Evolutionary conservation across 2,113 vertebrate species (phyloP), one percentile per base, ranked within the genome.

Genomic region (Aegithalos caudatus): DNA sequence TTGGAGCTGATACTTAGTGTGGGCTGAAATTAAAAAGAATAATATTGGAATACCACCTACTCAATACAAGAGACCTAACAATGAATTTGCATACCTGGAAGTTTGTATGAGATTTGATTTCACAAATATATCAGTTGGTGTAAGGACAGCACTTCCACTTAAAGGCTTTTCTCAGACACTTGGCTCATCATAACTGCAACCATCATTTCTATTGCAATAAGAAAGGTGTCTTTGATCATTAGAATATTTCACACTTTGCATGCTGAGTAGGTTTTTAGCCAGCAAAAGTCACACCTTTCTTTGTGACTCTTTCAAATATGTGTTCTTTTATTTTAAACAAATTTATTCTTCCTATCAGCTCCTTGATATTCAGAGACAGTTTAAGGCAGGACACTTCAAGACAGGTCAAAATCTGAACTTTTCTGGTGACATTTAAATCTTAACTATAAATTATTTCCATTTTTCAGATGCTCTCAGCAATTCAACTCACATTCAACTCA

Each of bases 401-500:
- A 87, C 47, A 86, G 90, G 90, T 92, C 88, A 95, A 84, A 92
- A 83, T 95, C 47, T 94, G 94, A 96, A 95, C 87, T 96, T 96
- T 95, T 88, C 47, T 11, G 2, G 38, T 88, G 94, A 90, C 92
- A 94, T 95, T 96, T 95, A 94, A 86, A 92, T 81, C 74, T 24
- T 35, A 74, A 88, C 60, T 60, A 64, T 84, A 86, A 91, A 81
- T 83, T 92, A 67, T 88, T 90, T 79, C 69, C 7, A 53, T 92
- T 92, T 95, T 96, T 93, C 72, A 94, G 44, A 71, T 27, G 10
- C 5, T 92, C 6, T 92, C 71, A 35, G 53, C 56, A 84, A 86
- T 88, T 87, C 50, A 77, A 23, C 12, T 72, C 70, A 58, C n/a
- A 61, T 73, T 82, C 33, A 76, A 28, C 8, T 66, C 74, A 51